Conservation (phyloP, 1,140 invertebrate genomes). For the Asobara japonica region DNA sequence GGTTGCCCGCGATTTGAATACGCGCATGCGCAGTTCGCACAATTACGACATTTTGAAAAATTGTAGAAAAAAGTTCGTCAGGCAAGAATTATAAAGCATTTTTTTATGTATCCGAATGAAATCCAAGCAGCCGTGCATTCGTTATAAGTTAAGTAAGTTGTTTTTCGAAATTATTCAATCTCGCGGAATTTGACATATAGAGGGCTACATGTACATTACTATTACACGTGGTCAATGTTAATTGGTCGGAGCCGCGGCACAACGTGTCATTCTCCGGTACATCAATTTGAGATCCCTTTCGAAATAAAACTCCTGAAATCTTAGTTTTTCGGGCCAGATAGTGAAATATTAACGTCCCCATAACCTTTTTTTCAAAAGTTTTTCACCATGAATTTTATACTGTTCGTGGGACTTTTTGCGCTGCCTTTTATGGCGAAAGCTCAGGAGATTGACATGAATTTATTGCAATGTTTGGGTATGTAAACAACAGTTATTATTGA, state of each 20-base stretch:
- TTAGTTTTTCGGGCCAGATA: neutral
- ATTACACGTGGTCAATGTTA: constrained; percentile 31
- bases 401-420: constrained; percentile 7
- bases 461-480: constrained; percentile 55
- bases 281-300: neutral
- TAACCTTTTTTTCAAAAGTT: neutral
- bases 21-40: no score
- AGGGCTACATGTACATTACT: neutral
- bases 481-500: neutral
- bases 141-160: no score
- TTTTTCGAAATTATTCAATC: no score
- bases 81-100: no score
- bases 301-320: neutral
- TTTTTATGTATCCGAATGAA: no score
- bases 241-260: neutral
- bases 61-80: no score
- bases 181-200: no score
- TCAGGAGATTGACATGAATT: constrained; percentile 44
- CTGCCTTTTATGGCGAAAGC: constrained; percentile 10
- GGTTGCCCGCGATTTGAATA: no score
- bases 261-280: neutral
- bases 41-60: no score
- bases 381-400: neutral
- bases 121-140: no score
- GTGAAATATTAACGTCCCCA: neutral